Evolutionary conservation across 2,888 invertebrate genomes (phyloP).

Genomic region (Stictocephala bisonia): DNA sequence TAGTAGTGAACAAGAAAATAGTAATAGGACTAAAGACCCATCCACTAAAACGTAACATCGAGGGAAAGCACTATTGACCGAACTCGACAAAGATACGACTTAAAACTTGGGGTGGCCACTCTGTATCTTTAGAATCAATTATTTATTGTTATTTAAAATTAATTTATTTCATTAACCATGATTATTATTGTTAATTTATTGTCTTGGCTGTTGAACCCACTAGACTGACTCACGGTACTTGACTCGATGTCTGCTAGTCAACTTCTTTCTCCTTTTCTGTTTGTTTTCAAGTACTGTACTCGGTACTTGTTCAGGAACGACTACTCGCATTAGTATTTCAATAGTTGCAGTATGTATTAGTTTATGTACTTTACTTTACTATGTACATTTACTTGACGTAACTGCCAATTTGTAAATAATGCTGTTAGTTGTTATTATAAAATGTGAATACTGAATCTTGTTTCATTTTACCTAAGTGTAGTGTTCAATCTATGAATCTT

Average conservation of each 20-base stretch:
- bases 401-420: slow-evolving; percentile 32
- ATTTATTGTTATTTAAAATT: slow-evolving; percentile 27
- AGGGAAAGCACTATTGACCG: too few relatives aligned
- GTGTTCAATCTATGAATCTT: too few relatives aligned
- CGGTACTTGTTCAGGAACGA: slow-evolving; percentile 32
- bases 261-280: neutral
- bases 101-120: slow-evolving; percentile 22
- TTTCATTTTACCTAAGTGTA: too few relatives aligned
- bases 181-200: neutral
- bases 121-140: slow-evolving; percentile 21
- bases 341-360: slow-evolving; percentile 40
- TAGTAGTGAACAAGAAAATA: too few relatives aligned
- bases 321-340: slow-evolving; percentile 34
- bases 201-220: slow-evolving; percentile 29
- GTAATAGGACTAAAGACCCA: too few relatives aligned
- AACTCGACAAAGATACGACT: too few relatives aligned
- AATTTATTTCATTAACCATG: slow-evolving; percentile 28
- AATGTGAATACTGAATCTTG: slow-evolving; percentile 28
- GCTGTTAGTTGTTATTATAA: slow-evolving; percentile 42
- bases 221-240: slow-evolving; percentile 28
- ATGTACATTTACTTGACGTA: neutral
- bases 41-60: too few relatives aligned
- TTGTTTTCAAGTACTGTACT: too few relatives aligned
- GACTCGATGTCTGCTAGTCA: slow-evolving; percentile 28
- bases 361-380: slow-evolving; percentile 26